Base-by-base conservation (phyloP, 2,888 invertebrate species). In the Leucozona laternaria region DNA sequence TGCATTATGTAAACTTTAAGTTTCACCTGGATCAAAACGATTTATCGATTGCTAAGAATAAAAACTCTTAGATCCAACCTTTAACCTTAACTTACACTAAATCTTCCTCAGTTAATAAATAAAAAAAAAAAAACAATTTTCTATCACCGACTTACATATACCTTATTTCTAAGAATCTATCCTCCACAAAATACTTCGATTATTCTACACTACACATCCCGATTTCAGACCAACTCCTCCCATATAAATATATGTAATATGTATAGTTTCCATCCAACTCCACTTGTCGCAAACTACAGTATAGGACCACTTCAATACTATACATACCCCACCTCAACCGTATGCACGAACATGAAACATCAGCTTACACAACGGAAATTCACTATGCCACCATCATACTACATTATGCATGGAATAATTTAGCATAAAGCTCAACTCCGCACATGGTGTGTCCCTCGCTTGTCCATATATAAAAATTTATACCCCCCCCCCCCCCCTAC, bases 361-460 rank as follows among this genome's bases (percentile, higher is more conserved):
- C 79, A 84, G 79, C 84, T 79, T 79, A 84, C 79, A 84, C 79
- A 76, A 79, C 84, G 79, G 79, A 84, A 84, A 84, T 84, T 84
- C 84, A 66, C 84, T 84, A 76, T 84, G 79, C 84, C 84, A 71
- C 79, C 84, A 70, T 71, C 64, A 71, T 80, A 45, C 50, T 87
- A 72, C 83, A 87, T 87, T 87, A 87, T 87, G 79, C 87, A 87
- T 87, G 87, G 87, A 82, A 87, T 87, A 87, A 83, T 76, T 87
- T 87, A 87, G 58, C 79, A 87, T 83, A 79, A 72, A 76, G 76
- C 79, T 66, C 75, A 64, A 62, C 53, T 68, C 34, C 57, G n/a
- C n/a, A 55, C 58, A 31, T 66, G 64, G 43, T 71, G 31, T 64
- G 55, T 78, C 78, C 78, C 45, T 40, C 72, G 64, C 68, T 53